phyloP scores from a whole-genome alignment of 2,888 invertebrate species.

The Lepidocyrtinus sp. region DNA sequence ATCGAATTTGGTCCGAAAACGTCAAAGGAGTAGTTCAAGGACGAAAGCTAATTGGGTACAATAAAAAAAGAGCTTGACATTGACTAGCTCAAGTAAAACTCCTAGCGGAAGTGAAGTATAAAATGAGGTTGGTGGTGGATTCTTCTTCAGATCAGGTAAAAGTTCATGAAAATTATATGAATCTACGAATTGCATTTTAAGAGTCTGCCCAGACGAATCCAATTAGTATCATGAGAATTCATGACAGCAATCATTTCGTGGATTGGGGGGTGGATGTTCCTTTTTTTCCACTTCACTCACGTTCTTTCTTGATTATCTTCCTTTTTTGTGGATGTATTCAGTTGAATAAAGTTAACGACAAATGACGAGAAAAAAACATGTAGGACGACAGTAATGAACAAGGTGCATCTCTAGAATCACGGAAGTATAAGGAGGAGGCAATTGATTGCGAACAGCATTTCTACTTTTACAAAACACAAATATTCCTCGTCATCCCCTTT shows the following conservation, averaged over 20 bases:
- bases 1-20: too few species aligned
- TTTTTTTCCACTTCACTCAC: constrained; percentile 17
- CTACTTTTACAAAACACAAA: background rate
- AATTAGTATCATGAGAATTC: constrained; percentile 1
- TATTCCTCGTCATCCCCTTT: background rate
- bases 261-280: background rate
- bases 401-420: constrained; percentile 1
- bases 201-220: constrained; percentile 13
- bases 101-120: background rate
- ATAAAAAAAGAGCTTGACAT: constrained; percentile 5
- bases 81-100: background rate
- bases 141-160: background rate
- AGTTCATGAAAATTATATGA: constrained; percentile 12
- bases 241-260: constrained; percentile 1
- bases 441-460: background rate
- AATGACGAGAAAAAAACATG: background rate
- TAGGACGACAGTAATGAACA: background rate
- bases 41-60: background rate
- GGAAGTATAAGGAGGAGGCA: constrained; percentile 6
- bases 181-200: constrained; percentile 4
- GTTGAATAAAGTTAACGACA: constrained; percentile 11
- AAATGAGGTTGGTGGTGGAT: too few species aligned
- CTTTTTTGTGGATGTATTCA: background rate
- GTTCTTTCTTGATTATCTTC: constrained; percentile 12
- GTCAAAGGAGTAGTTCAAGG: constrained; percentile 13